Evolutionary conservation across 2,797 vertebrate genomes (phyloP).

Genomic region (Sylvilagus floridanus): DNA sequence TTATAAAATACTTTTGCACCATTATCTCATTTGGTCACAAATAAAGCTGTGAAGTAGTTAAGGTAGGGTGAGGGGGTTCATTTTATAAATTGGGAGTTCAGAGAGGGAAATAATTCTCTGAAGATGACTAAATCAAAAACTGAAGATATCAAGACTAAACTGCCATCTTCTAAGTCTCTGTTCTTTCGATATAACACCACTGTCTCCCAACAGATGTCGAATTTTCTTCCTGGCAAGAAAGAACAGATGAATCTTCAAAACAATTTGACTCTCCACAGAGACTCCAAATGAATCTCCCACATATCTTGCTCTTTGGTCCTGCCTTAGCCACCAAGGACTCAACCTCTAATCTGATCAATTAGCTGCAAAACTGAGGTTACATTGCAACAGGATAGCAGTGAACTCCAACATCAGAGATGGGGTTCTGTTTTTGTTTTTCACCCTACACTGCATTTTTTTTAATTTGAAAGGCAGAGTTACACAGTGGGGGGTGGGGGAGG

Average conservation of each 20-base stretch:
- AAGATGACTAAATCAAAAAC: background rate
- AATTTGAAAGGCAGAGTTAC: too few species aligned
- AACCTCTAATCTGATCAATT: background rate
- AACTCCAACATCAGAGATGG: background rate
- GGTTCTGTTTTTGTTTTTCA: background rate
- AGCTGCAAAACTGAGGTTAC: background rate
- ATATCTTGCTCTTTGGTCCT: background rate
- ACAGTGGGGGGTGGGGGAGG: too few species aligned
- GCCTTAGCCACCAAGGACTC: background rate
- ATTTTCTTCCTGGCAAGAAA: slow-evolving; percentile 9
- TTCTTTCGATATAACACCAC: background rate
- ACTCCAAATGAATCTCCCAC: background rate
- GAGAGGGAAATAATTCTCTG: background rate
- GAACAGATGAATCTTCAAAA: slow-evolving; percentile 40
- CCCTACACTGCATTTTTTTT: background rate
- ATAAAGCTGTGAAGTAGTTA: background rate
- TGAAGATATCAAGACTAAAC: background rate
- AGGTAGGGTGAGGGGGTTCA: background rate
- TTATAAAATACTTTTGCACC: background rate
- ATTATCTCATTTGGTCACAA: slow-evolving; percentile 7
- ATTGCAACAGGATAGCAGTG: background rate
- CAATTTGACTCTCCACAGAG: background rate
- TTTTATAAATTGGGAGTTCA: background rate
- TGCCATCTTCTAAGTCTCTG: background rate
- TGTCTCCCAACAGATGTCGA: background rate